Evolutionary conservation across 2,888 invertebrate species (phyloP), one percentile per base, ranked within the genome.

Genomic region (Erebia palarica): DNA sequence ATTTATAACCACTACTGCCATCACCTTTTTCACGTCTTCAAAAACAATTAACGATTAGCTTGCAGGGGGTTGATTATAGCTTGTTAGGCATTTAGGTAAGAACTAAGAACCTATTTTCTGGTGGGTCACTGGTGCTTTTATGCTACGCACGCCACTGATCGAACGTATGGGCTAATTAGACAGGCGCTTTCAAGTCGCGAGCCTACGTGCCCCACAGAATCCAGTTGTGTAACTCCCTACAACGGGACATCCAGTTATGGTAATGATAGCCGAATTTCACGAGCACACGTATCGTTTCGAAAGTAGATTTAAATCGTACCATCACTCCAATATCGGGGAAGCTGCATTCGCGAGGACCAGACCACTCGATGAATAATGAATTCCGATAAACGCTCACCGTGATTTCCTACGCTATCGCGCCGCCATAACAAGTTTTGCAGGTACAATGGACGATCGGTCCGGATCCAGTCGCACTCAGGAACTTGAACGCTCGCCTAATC

Each of bases 181-280:
- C 36, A 85, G 73, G 74, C 73, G 16, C n/a, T 14, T 7, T 36
- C 36, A 36, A 16, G 16, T 55, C 78, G 70, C 69, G 75, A 70
- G 75, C 78, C 78, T 78, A 79, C 78, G 57, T 58, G 78, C 77
- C 76, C 72, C 72, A 82, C 63, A 84, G 80, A 88, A 87, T 85
- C 89, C 88, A 89, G 89, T 91, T 90, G 88, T 88, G 87, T 90
- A 89, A 91, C 90, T 87, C 89, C 87, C 88, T 88, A 86, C 91
- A 92, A 92, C 92, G 92, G 92, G 84, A 89, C 89, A 82, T 90
- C 92, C 88, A 90, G 92, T 92, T 92, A 92, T 92, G 92, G 85
- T 91, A 91, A 92, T 92, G 82, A 83, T 80, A 89, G 88, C 89
- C 92, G 90, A 93, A 91, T 91, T 92, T 92, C 86, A 89, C 86